phyloP scores from a whole-genome alignment of 2,113 vertebrate genomes.

The Aptenodytes patagonicus region DNA sequence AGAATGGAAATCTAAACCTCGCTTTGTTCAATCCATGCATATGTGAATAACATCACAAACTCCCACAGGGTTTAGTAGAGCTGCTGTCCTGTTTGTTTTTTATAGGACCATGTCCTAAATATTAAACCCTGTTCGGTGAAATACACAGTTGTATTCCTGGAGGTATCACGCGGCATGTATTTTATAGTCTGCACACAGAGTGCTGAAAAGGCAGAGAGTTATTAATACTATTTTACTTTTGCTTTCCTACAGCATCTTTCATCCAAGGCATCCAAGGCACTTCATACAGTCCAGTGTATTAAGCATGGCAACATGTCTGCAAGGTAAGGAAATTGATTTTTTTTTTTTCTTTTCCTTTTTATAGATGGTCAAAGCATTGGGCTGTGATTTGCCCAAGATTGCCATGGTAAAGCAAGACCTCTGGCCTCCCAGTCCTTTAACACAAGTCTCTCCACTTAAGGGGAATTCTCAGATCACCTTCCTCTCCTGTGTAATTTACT shows the following conservation, averaged over 20 bases:
- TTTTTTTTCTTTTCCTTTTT: background rate
- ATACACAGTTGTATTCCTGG: background rate
- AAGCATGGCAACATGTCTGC: background rate
- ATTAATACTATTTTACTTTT: background rate
- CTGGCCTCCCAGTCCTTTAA: background rate
- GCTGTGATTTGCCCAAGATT: background rate
- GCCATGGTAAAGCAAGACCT: accelerated
- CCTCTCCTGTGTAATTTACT: background rate
- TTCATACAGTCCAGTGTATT: background rate
- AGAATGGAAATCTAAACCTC: background rate
- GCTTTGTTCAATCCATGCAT: accelerated
- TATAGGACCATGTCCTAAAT: background rate
- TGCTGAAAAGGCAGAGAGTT: background rate
- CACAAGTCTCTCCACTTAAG: accelerated
- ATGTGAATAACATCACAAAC: background rate
- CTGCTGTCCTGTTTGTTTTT: background rate
- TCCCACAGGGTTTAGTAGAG: background rate
- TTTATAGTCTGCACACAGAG: background rate
- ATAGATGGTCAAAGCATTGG: background rate
- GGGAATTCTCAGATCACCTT: background rate
- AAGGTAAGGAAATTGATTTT: background rate
- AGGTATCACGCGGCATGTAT: background rate
- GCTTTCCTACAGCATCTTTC: background rate
- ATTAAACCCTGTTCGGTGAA: background rate
- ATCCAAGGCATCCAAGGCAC: background rate